Evolutionary conservation across 2,113 vertebrate genomes (phyloP), one percentile per base, ranked within the genome.

Genomic region (Leiothrix lutea): DNA sequence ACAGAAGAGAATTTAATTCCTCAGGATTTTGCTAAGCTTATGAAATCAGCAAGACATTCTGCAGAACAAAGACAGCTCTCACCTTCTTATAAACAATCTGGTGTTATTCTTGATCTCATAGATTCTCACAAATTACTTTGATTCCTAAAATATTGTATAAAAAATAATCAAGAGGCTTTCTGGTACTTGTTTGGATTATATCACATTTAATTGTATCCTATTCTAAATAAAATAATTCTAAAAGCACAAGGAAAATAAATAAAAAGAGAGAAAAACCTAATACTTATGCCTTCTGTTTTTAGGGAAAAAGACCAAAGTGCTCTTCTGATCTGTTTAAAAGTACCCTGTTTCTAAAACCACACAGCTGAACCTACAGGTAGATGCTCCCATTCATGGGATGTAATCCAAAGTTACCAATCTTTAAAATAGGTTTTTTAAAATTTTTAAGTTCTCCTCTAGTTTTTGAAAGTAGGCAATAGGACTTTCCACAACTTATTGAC

Each of bases 201-300:
- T 6, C 15, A 48, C 20, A 50, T 53, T 66, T 50, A 62, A 66
- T 25, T 70, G 14, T 22, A 58, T 48, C 13, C 6, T 50, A 61
- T 40, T 29, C 17, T 48, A 92, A 84, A 48, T 20, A 77, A 75
- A 69, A 61, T 19, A 17, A 4, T 38, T 69, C 42, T 79, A 66
- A 78, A 74, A 36, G 2, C 3, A 60, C 5, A 78, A 33, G 12
- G 24, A 72, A 40, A 80, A 69, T 5, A 71, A 44, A 38, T 8
- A 4, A 25, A 31, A 35, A 28, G 31, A 20, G 1, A n/a, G 12
- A 51, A 72, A 28, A 38, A 1, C 0, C 6, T 28, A n/a, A 60
- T 38, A 51, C 7, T 58, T 26, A 23, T 7, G 7, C 17, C 40
- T 72, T 90, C 26, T 33, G 14, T 25, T 80, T 38, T 23, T 5